A percentile compares a stretch with the other conserved stretches of the same genome.
These are phyloP conservation scores for Sebastes hopkinsi DNA, from an alignment of 2,797 vertebrate species.

Conservation along the genomic window DNA sequence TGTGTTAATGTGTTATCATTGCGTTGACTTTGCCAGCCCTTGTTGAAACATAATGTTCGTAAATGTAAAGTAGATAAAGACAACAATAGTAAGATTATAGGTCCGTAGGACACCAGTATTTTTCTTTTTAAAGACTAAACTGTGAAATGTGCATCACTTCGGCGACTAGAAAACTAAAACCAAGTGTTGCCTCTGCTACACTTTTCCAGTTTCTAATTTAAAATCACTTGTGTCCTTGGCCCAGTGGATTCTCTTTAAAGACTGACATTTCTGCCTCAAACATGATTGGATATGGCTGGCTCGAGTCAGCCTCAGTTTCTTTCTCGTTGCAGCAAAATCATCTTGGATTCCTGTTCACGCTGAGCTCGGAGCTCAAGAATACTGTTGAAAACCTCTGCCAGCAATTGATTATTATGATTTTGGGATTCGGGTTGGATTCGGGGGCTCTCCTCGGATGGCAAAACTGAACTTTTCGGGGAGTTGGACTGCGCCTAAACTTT, in stretches of 20 bases:
- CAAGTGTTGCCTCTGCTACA: not conserved
- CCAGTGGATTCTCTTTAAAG: conserved; percentile 13
- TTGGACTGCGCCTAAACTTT: conserved; percentile 34
- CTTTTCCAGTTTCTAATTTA: conserved; percentile 2
- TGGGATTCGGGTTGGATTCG: not conserved
- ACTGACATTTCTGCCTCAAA: conserved; percentile 13
- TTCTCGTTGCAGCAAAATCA: conserved; percentile 8
- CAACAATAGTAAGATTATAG: not conserved
- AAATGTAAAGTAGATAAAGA: not conserved
- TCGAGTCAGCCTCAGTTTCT: conserved; percentile 1
- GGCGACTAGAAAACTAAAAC: not conserved
- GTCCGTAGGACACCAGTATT: not conserved
- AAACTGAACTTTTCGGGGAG: conserved; percentile 18
- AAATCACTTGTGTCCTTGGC: conserved; percentile 19
- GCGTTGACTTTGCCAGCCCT: rapidly evolving
- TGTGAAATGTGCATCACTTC: conserved; percentile 3
- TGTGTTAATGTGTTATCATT: too few relatives aligned
- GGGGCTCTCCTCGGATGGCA: not conserved
- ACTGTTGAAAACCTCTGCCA: not conserved
- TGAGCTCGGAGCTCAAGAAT: not conserved
- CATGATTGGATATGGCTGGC: conserved; percentile 9
- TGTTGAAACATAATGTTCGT: not conserved
- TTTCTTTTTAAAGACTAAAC: not conserved
- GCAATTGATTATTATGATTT: not conserved
- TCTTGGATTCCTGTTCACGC: not conserved